Conservation (phyloP, 2,113 vertebrate species). For the Pedionomus torquatus region DNA sequence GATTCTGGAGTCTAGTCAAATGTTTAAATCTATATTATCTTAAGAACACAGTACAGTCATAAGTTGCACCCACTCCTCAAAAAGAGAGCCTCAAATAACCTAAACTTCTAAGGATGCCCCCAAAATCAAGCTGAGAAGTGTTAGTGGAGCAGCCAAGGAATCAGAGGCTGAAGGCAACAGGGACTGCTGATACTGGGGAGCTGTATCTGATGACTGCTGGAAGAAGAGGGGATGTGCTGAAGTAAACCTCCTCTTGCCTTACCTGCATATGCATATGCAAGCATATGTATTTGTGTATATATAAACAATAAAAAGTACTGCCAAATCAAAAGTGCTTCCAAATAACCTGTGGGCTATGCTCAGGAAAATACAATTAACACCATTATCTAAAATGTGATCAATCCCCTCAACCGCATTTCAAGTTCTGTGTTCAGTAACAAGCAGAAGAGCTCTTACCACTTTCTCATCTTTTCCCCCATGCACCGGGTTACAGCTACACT, state of each 20-base stretch:
- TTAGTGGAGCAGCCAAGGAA: background rate
- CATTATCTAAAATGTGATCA: background rate
- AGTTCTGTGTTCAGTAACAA: background rate
- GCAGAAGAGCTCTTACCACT: background rate
- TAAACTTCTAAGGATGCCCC: background rate
- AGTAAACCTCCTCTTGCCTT: background rate
- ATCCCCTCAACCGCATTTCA: background rate
- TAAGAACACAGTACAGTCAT: background rate
- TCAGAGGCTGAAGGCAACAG: background rate
- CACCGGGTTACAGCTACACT: background rate
- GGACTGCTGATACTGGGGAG: background rate
- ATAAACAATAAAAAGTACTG: background rate
- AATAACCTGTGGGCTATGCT: background rate
- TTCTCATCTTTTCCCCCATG: background rate
- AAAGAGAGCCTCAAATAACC: background rate
- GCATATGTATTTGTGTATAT: background rate
- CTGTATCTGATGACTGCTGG: background rate
- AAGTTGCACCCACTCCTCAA: background rate
- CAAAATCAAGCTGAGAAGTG: background rate
- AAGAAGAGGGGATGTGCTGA: background rate
- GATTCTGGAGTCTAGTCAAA: background rate
- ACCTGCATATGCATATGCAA: background rate
- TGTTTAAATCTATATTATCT: background rate
- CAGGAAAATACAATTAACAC: background rate
- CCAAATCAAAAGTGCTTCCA: slow-evolving; percentile 3